Conservation (phyloP, 2,113 vertebrate species). For the Odocoileus hemionus region DNA sequence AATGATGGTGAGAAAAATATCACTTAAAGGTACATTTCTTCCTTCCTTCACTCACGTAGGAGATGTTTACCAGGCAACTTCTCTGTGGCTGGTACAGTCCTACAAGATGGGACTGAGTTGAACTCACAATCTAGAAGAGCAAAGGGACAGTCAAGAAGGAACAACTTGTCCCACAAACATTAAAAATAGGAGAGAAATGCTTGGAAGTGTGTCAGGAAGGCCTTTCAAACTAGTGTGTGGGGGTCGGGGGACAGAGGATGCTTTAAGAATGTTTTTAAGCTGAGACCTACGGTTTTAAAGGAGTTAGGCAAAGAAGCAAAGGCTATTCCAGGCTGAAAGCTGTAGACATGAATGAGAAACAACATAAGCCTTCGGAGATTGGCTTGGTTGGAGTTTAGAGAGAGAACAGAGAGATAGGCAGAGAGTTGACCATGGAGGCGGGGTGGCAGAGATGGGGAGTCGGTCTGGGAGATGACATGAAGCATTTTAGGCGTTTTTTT, state of each 20-base stretch:
- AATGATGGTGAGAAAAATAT: not conserved
- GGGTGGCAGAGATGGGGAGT: accelerated
- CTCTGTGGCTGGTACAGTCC: too few relatives aligned
- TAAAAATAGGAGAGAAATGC: not conserved
- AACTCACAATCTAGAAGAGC: not conserved
- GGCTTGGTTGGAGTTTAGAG: not conserved
- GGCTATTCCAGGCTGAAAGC: not conserved
- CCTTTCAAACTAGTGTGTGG: not conserved
- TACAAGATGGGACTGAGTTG: not conserved
- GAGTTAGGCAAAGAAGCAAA: not conserved
- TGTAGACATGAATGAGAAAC: not conserved
- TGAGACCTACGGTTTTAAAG: not conserved
- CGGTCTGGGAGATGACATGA: not conserved
- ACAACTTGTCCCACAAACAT: not conserved
- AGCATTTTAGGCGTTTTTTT: not conserved
- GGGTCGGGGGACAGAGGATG: accelerated
- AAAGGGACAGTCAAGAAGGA: not conserved
- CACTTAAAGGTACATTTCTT: not conserved
- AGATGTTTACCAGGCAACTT: not conserved
- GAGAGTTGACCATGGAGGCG: not conserved
- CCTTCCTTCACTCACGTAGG: not conserved
- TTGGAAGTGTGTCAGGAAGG: not conserved
- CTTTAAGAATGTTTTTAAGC: not conserved
- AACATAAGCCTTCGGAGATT: accelerated
- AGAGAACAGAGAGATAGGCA: not conserved